phyloP scores from a whole-genome alignment of 1,140 invertebrate genomes.

The Drosophila arawakana region DNA sequence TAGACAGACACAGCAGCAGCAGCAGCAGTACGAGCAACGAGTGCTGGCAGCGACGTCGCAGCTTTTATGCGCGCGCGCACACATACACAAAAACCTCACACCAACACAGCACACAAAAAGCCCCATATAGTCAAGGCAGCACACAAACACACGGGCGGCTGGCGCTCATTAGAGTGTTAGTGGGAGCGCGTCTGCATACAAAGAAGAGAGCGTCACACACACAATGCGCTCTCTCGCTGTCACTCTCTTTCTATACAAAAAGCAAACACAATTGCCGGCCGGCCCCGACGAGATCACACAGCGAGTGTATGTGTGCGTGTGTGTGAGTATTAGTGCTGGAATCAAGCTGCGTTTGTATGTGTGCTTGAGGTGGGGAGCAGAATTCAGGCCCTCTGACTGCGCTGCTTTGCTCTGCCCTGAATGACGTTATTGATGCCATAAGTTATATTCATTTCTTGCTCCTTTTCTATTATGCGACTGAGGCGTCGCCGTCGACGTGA shows the following conservation, averaged over 20 bases:
- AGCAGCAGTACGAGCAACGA: slow-evolving; percentile 17
- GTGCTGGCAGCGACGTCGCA: slow-evolving; percentile 3
- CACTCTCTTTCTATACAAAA: slow-evolving; percentile 15
- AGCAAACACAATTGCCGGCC: slow-evolving; percentile 67
- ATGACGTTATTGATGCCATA: slow-evolving; percentile 76
- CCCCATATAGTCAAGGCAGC: background rate
- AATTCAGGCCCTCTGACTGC: background rate
- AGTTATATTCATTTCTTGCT: slow-evolving; percentile 46
- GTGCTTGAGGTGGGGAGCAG: background rate
- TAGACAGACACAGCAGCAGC: slow-evolving; percentile 25
- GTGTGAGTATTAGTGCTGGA: background rate
- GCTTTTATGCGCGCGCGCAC: slow-evolving; percentile 57
- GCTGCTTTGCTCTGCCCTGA: slow-evolving; percentile 12
- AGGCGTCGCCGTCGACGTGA: slow-evolving; percentile 19
- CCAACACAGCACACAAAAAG: slow-evolving; percentile 12
- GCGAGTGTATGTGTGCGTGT: background rate
- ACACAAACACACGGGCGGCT: background rate
- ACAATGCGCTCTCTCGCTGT: background rate
- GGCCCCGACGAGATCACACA: slow-evolving; percentile 52
- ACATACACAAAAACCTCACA: slow-evolving; percentile 26
- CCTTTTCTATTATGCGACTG: slow-evolving; percentile 48
- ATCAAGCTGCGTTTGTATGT: background rate
- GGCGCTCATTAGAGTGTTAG: background rate
- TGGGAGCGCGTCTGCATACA: slow-evolving; percentile 6
- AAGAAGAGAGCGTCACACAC: slow-evolving; percentile 19